These are phyloP conservation scores for Monoplex corrugatus DNA, from an alignment of 2,888 invertebrate species.

Conservation along the genomic window DNA sequence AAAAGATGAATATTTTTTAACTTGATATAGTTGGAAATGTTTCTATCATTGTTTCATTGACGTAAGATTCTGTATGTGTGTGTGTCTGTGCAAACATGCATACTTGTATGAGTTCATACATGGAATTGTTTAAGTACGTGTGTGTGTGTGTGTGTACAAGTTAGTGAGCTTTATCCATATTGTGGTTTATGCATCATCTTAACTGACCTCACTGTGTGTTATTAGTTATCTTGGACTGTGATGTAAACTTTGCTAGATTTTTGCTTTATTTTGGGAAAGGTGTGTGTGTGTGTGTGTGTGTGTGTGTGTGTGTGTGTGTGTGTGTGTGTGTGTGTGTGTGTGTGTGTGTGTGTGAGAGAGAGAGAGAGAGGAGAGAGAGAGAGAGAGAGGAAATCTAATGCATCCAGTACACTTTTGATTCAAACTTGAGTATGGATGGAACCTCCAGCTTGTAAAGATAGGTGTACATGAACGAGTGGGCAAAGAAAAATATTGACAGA, in stretches of 20 bases:
- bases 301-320: background rate
- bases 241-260: no score
- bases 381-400: no score
- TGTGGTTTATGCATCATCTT: background rate
- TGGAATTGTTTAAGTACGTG: background rate
- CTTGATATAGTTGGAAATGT: no score
- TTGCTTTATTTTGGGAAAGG: background rate
- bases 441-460: no score
- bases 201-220: no score
- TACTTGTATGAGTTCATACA: background rate
- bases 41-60: background rate
- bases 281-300: background rate
- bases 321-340: background rate
- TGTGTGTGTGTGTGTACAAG: background rate
- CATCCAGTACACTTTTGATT: no score
- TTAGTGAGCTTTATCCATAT: background rate
- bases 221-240: no score
- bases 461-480: no score
- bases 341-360: background rate
- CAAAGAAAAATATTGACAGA: no score
- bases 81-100: background rate
- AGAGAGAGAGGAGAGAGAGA: no score
- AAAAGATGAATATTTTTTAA: no score
- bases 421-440: no score
- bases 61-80: background rate